Conservation (phyloP, 92 coral and sea anemone species). For the Virgularia gustaviana region DNA sequence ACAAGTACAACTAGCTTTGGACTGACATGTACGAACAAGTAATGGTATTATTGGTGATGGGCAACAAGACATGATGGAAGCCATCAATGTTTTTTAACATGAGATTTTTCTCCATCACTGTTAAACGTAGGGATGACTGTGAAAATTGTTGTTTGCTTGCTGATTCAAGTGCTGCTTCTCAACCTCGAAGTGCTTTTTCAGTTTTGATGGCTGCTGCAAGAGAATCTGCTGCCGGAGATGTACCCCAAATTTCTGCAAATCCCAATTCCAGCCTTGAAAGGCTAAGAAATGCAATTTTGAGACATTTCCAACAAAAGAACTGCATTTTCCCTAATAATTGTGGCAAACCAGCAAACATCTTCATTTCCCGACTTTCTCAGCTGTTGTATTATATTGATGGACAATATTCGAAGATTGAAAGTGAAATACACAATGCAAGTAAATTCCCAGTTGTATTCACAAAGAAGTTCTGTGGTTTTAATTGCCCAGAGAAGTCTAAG, state of each 20-base stretch:
- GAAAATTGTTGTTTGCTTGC: not conserved
- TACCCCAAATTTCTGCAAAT: not conserved
- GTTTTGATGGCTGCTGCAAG: slow-evolving; percentile 23
- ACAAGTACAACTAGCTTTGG: slow-evolving; percentile 6
- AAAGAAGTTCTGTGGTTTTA: slow-evolving; percentile 25
- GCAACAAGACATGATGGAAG: slow-evolving; percentile 10
- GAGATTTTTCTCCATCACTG: not conserved
- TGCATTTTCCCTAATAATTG: slow-evolving; percentile 13
- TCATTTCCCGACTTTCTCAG: slow-evolving; percentile 6
- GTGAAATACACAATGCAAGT: not conserved
- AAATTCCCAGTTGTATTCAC: slow-evolving; percentile 37
- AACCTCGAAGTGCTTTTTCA: not conserved
- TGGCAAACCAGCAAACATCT: slow-evolving; percentile 16
- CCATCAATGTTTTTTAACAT: slow-evolving; percentile 12
- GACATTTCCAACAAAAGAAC: not conserved
- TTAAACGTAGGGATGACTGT: slow-evolving; percentile 15
- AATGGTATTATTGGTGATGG: slow-evolving; percentile 14
- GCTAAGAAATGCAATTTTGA: slow-evolving; percentile 8
- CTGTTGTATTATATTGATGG: slow-evolving; percentile 23
- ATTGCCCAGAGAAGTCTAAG: slow-evolving; percentile 37
- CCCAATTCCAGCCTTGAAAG: slow-evolving; percentile 18
- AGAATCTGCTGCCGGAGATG: slow-evolving; percentile 1
- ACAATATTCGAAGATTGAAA: slow-evolving; percentile 19
- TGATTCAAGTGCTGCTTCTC: not conserved
- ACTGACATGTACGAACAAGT: not conserved